These are phyloP conservation scores for Drosophila infuscata DNA, from an alignment of 2,888 invertebrate species.

Conservation along the genomic window DNA sequence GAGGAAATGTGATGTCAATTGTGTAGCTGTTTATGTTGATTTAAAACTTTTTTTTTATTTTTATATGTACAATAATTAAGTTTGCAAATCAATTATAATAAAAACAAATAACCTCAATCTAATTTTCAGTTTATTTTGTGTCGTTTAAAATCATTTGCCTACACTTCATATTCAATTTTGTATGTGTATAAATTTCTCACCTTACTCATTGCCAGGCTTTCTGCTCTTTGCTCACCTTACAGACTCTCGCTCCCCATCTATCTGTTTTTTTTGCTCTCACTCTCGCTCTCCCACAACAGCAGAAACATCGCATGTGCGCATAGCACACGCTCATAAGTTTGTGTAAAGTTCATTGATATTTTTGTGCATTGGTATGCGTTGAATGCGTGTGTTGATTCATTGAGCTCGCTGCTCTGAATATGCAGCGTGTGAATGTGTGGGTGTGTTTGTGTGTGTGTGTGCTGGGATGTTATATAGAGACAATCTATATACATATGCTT, in stretches of 20 bases:
- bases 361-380: slow-evolving; percentile 76
- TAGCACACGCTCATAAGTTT: slow-evolving; percentile 60
- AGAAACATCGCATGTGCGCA: slow-evolving; percentile 56
- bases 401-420: slow-evolving; percentile 62
- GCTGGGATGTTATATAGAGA: slow-evolving; percentile 29
- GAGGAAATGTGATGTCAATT: slow-evolving; percentile 49
- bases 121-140: background rate
- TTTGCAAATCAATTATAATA: background rate
- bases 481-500: slow-evolving; percentile 10
- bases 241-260: slow-evolving; percentile 14
- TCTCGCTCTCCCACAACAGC: slow-evolving; percentile 47
- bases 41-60: background rate
- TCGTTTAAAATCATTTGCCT: background rate
- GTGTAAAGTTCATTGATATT: slow-evolving; percentile 83
- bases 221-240: slow-evolving; percentile 31
- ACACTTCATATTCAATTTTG: background rate
- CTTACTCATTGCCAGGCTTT: slow-evolving; percentile 31
- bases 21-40: background rate
- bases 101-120: background rate
- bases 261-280: slow-evolving; percentile 13
- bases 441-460: background rate
- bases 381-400: slow-evolving; percentile 78
- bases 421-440: slow-evolving; percentile 18
- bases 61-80: background rate
- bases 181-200: slow-evolving; percentile 34